These are phyloP conservation scores for Colinus virginianus DNA, from an alignment of 2,113 vertebrate species.

Conservation along the genomic window DNA sequence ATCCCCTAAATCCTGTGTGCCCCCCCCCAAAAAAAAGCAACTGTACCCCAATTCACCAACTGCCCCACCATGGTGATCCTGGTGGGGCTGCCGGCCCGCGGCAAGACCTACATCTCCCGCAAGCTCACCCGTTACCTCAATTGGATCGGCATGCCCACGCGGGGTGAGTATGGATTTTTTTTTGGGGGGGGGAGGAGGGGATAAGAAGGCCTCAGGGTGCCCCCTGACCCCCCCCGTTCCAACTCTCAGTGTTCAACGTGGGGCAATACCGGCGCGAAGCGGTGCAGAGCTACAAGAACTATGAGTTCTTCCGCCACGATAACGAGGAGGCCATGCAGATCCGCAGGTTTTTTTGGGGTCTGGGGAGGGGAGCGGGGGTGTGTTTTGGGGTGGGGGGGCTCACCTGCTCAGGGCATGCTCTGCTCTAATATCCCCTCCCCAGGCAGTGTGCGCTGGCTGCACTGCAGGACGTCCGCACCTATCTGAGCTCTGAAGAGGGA, in stretches of 20 bases:
- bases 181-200: no score
- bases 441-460: constrained; percentile 89
- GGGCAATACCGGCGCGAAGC: constrained; percentile 90
- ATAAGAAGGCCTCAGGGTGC: neutral
- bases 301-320: constrained; percentile 88
- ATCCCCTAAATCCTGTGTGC: neutral
- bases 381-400: neutral
- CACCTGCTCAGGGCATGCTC: no score
- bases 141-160: constrained; percentile 91
- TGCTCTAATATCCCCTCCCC: neutral
- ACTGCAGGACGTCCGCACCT: constrained; percentile 84
- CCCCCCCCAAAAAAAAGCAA: constrained; percentile 68
- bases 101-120: constrained; percentile 92
- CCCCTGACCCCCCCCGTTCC: neutral
- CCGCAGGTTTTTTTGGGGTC: constrained; percentile 79
- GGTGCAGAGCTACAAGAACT: constrained; percentile 85
- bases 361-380: neutral
- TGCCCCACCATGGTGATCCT: constrained; percentile 92
- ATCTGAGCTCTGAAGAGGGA: constrained; percentile 82
- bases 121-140: constrained; percentile 93
- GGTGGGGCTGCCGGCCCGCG: constrained; percentile 90
- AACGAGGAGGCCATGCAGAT: constrained; percentile 89
- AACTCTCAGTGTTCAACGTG: constrained; percentile 87
- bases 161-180: constrained; percentile 75
- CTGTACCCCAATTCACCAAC: constrained; percentile 92